A percentile compares a stretch with the other conserved stretches of the same genome.
Evolutionary conservation across 2,888 invertebrate species (phyloP).

Genomic region (Amphipyra tragopoginis): DNA sequence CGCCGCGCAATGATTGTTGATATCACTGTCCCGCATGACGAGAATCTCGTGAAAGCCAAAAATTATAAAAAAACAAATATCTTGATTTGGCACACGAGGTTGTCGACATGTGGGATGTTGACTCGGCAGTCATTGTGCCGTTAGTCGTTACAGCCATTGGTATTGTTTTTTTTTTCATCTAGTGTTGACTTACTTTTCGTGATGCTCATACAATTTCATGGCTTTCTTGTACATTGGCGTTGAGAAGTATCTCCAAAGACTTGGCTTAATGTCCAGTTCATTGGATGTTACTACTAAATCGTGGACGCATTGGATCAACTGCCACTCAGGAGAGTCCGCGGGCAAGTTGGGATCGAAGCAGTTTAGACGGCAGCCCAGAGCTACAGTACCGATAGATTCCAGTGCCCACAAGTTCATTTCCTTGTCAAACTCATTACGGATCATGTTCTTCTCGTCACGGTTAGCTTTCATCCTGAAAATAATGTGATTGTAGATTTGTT

Average conservation of each 20-base stretch:
- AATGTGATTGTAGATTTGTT: not conserved
- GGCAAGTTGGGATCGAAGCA: slow-evolving; percentile 75
- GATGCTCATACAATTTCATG: slow-evolving; percentile 75
- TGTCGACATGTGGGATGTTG: no score
- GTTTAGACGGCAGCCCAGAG: slow-evolving; percentile 78
- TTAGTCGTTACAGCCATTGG: no score
- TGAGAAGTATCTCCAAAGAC: slow-evolving; percentile 70
- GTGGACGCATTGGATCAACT: slow-evolving; percentile 75
- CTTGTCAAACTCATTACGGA: slow-evolving; percentile 87
- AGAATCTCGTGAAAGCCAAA: no score
- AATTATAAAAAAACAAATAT: no score
- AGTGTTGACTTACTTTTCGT: slow-evolving; percentile 68
- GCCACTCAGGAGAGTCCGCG: slow-evolving; percentile 73
- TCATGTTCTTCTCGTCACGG: slow-evolving; percentile 86
- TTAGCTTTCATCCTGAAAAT: slow-evolving; percentile 84
- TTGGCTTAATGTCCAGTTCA: slow-evolving; percentile 75
- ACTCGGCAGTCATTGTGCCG: no score
- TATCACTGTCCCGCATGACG: no score
- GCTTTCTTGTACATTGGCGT: slow-evolving; percentile 73
- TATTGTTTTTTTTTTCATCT: not conserved
- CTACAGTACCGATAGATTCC: slow-evolving; percentile 87
- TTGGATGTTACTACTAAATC: slow-evolving; percentile 66
- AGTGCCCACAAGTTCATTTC: slow-evolving; percentile 91
- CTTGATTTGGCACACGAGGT: no score
- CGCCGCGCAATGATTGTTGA: no score